Conservation (phyloP, 2,797 vertebrate genomes). For the Naso thynnoides region DNA sequence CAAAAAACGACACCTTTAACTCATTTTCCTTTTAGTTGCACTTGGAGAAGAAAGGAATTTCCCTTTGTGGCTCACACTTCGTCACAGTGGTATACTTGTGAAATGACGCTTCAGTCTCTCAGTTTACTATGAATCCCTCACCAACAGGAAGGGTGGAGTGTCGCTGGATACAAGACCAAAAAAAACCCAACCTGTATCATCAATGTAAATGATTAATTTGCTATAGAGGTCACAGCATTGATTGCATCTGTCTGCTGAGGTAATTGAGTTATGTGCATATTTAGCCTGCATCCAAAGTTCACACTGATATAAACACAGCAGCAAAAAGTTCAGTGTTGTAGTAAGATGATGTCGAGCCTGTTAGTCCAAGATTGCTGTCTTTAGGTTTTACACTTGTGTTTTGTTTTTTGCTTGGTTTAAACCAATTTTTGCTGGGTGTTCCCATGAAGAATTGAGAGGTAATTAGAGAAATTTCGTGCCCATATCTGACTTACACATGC, state of each 20-base stretch:
- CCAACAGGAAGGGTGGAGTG: constrained; percentile 71
- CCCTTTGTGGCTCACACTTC: constrained; percentile 45
- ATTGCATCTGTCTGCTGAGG: constrained; percentile 72
- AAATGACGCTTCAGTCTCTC: constrained; percentile 42
- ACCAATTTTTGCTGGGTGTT: neutral
- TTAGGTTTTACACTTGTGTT: neutral
- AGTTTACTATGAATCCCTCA: constrained; percentile 50
- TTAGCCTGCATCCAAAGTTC: constrained; percentile 72
- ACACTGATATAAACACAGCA: constrained; percentile 71
- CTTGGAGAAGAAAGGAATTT: constrained; percentile 58
- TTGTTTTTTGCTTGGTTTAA: constrained; percentile 9
- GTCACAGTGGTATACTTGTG: constrained; percentile 31
- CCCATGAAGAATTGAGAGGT: neutral
- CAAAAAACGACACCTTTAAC: constrained; percentile 52
- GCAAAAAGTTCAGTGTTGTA: constrained; percentile 48
- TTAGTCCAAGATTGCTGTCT: constrained; percentile 17
- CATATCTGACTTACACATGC: neutral
- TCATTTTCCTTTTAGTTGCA: constrained; percentile 31
- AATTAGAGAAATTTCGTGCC: neutral
- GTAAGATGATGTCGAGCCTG: constrained; percentile 61
- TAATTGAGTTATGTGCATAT: constrained; percentile 73
- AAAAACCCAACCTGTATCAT: constrained; percentile 39
- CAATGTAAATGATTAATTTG: constrained; percentile 79
- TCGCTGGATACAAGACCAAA: constrained; percentile 27
- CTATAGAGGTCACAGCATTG: constrained; percentile 69